phyloP scores from a whole-genome alignment of 2,797 vertebrate species.

The Antrozous pallidus region DNA sequence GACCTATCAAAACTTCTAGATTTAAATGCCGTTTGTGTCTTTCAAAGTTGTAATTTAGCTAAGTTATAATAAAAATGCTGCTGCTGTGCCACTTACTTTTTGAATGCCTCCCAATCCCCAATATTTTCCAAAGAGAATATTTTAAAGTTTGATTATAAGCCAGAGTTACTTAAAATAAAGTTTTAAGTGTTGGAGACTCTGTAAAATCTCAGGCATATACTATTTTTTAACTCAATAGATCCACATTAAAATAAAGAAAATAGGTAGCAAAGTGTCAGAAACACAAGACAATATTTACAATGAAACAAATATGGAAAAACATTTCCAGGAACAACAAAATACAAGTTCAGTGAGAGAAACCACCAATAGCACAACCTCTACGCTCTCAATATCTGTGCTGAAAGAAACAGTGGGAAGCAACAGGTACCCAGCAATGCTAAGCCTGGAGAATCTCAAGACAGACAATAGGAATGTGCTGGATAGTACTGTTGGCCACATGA shows the following conservation, averaged over 20 bases:
- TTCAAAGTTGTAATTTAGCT: not conserved
- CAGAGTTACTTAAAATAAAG: not conserved
- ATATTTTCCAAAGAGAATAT: not conserved
- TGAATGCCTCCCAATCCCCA: not conserved
- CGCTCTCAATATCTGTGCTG: not conserved
- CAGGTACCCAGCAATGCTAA: not conserved
- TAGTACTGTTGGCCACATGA: not conserved
- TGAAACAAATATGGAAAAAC: not conserved
- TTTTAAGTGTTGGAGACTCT: not conserved
- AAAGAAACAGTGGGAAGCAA: not conserved
- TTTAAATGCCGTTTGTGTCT: not conserved
- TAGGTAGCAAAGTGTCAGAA: not conserved
- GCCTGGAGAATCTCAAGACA: not conserved
- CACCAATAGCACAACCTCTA: rapidly evolving
- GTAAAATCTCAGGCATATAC: not conserved
- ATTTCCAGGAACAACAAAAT: not conserved
- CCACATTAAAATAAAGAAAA: not conserved
- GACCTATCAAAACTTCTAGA: not conserved
- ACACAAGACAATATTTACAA: not conserved
- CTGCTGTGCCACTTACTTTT: not conserved
- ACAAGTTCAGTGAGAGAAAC: not conserved
- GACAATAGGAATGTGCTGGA: not conserved
- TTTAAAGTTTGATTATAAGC: not conserved
- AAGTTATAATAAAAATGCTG: too few relatives aligned
- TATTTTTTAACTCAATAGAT: not conserved